Evolutionary conservation across 2,797 vertebrate species (phyloP).

Genomic region (Darevskia nairensis): DNA sequence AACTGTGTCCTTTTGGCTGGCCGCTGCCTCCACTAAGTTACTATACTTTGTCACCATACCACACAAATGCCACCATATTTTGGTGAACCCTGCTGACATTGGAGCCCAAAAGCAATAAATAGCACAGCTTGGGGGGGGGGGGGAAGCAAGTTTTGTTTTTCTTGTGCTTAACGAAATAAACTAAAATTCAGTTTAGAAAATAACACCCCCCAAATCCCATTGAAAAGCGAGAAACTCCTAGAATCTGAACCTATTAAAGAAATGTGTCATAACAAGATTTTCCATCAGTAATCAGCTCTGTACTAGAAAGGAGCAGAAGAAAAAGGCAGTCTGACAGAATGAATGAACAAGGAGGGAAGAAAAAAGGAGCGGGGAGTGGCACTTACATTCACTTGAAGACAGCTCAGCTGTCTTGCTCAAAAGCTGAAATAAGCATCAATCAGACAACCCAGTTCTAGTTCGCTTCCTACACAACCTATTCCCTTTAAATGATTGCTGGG

Average conservation of each 20-base stretch:
- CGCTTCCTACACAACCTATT: not conserved
- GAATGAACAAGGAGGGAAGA: slow-evolving; percentile 33
- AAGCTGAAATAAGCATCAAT: not conserved
- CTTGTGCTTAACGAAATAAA: not conserved
- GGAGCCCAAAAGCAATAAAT: not conserved
- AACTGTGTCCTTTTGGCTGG: no score
- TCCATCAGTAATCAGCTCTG: slow-evolving; percentile 38
- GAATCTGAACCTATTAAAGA: slow-evolving; percentile 33
- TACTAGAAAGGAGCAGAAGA: slow-evolving; percentile 25
- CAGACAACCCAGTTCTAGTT: not conserved
- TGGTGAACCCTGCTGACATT: not conserved
- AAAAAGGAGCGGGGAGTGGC: slow-evolving; percentile 5
- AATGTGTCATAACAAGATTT: slow-evolving; percentile 14
- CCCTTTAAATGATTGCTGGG: not conserved
- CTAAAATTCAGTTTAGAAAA: slow-evolving; percentile 35
- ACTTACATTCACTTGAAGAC: not conserved
- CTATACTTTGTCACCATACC: no score
- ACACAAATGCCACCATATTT: not conserved
- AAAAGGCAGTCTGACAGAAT: slow-evolving; percentile 31
- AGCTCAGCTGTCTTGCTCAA: not conserved
- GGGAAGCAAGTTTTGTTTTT: not conserved
- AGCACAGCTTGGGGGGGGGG: no score
- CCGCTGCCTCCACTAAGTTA: no score
- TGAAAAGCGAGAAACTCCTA: slow-evolving; percentile 25
- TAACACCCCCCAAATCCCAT: not conserved